Percentiles rank a stretch among this genome's conserved stretches.
phyloP scores from a whole-genome alignment of 2,888 invertebrate genomes.

The Meghimatium bilineatum region DNA sequence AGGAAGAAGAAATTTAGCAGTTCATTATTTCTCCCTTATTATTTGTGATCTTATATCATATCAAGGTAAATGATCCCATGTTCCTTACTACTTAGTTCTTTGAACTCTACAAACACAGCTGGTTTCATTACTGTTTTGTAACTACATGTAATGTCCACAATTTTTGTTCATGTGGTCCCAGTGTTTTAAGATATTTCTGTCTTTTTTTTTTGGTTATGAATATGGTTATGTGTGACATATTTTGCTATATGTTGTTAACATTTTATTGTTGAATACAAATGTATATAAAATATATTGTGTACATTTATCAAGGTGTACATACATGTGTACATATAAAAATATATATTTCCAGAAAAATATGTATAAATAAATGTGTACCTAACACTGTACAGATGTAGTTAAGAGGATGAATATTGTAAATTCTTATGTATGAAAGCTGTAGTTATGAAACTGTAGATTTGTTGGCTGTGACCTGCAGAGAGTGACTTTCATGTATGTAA shows the following conservation, averaged over 20 bases:
- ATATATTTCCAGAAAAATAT: not conserved
- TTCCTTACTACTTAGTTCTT: not conserved
- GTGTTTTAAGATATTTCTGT: not conserved
- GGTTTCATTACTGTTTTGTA: not conserved
- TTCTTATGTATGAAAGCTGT: too few species aligned
- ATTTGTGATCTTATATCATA: not conserved
- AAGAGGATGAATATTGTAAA: not conserved
- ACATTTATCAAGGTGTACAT: too few species aligned
- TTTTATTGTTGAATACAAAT: not conserved
- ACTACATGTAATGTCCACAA: not conserved
- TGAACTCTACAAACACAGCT: too few species aligned
- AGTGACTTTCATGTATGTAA: too few species aligned
- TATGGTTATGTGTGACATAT: not conserved
- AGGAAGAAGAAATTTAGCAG: too few species aligned
- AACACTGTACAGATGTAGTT: not conserved
- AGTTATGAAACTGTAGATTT: not conserved
- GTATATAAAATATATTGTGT: not conserved
- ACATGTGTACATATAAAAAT: not conserved
- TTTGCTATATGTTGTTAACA: not conserved
- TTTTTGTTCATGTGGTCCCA: not conserved
- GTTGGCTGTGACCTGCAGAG: too few species aligned
- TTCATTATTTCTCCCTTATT: too few species aligned
- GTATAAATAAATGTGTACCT: conserved; percentile 1
- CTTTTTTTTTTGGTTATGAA: not conserved
- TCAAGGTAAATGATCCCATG: not conserved